Percentiles rank a stretch among this genome's conserved stretches.
phyloP scores from a whole-genome alignment of 1,140 invertebrate species.

The Meteorus sp. region DNA sequence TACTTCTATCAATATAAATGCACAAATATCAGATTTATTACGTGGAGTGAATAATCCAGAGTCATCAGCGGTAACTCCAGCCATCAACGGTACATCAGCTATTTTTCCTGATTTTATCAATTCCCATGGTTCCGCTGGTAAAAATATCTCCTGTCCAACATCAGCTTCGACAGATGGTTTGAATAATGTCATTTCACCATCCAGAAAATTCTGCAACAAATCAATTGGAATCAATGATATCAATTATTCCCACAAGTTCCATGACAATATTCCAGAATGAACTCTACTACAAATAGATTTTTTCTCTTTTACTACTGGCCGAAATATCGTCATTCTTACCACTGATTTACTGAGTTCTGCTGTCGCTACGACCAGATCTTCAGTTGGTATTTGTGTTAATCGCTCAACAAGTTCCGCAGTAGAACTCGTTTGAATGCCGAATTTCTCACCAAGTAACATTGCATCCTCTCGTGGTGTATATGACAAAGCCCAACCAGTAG shows the following conservation, averaged over 20 bases:
- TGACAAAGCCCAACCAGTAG: constrained; percentile 72
- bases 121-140: constrained; percentile 62
- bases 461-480: constrained; percentile 64
- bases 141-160: constrained; percentile 62
- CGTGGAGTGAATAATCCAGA: constrained; percentile 40
- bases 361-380: constrained; percentile 63
- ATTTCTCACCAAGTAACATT: constrained; percentile 63
- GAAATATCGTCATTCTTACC: constrained; percentile 35
- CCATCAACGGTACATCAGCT: constrained; percentile 65
- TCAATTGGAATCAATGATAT: background rate
- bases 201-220: constrained; percentile 38
- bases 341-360: constrained; percentile 34
- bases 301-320: background rate
- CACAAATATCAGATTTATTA: constrained; percentile 32
- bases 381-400: constrained; percentile 61
- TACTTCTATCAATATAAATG: no score
- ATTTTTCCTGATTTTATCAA: constrained; percentile 57
- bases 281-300: no score
- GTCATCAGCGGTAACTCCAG: constrained; percentile 67
- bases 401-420: constrained; percentile 64
- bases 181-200: constrained; percentile 55
- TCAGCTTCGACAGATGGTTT: constrained; percentile 69
- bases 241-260: background rate
- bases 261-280: no score
- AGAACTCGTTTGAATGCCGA: constrained; percentile 61